Evolutionary conservation across 2,797 vertebrate species (phyloP), one percentile per base, ranked within the genome.

Genomic region (Ispidina lecontei): DNA sequence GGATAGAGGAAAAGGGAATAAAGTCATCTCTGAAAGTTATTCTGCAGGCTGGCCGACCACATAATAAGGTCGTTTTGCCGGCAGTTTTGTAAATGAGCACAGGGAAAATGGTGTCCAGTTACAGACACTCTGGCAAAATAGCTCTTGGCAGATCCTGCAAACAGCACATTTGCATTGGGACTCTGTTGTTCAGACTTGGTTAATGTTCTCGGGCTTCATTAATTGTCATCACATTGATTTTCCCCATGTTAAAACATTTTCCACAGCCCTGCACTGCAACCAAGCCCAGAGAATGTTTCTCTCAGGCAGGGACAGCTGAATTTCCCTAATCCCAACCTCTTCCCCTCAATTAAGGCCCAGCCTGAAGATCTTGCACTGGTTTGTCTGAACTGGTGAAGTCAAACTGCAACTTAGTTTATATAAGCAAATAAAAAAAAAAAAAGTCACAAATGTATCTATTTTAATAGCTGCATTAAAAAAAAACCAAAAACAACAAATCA

Each of bases 61-160:
- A 39, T 14, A 29, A 41, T 18, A 14, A 37, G 89, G 71, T 81
- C 70, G 22, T 54, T 39, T 52, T 92, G 93, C 93, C 94, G 94
- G 81, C 44, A 94, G 90, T 33, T 37, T 65, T 90, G 84, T 70
- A 87, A 96, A 93, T 43, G 82, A 91, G 94, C 43, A 9, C 47
- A 39, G 87, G 93, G 95, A 80, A 91, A 85, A 58, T 31, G 81
- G 87, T 85, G 91, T 87, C 87, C 65, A 65, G 87, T 89, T 82
- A 58, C 90, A 94, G 92, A 35, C 72, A 21, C 47, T 29, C 31
- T 85, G 84, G 58, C 54, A 86, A 89, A 46, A 77, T 62, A 77
- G 26, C 62, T 83, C 74, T 46, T 77, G 88, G 87, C 84, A 84
- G 52, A 22, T 29, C 11, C 67, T 0, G 51, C 84, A 6, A 73